Evolutionary conservation across 1,140 invertebrate species (phyloP), one percentile per base, ranked within the genome.

Genomic region (Olivierus martensii): DNA sequence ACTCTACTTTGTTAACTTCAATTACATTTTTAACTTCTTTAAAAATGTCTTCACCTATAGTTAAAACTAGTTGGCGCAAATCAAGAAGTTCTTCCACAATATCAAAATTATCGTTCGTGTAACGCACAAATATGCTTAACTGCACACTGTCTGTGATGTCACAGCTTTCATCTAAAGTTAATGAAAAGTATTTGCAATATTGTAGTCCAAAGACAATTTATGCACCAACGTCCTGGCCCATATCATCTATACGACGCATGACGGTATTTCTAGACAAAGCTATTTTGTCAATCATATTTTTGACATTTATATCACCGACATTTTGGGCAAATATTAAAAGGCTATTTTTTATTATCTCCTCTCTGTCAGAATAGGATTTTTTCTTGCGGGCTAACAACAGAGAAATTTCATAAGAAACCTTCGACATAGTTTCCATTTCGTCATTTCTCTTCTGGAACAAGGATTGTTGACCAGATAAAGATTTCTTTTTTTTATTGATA

Each of bases 81-180:
- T 43, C 15, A 11, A 43, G 41, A 43, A 43, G 41, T 43, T 43
- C 41, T 43, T 43, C 41, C 41, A 43, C 41, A 43, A 17, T 22
- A 43, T 15, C 41, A 43, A 43, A 43, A 43, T 43, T 43, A 43
- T 43, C 41, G 14, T 43, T 43, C 41, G 41, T 43, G 41, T 43
- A 43, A 43, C 41, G 6, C 15, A 43, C 41, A 43, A 43, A 43
- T 18, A 43, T 43, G 41, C 41, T 43, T 43, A 43, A 41, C 39
- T 41, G 39, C 39, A 17, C 39, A 41, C 10, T 41, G 39, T 41
- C 39, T 41, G 39, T 41, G 39, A n/a, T 41, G 11, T 41, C 39
- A 41, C 14, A 41, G 19, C 34, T 48, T 41, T 49, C 48, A 42
- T 49, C 9, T 18, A 49, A 42, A 49, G 48, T 10, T 49, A 49